A percentile compares a stretch with the other conserved stretches of the same genome.
These are phyloP conservation scores for Burhinus oedicnemus DNA, from an alignment of 2,113 vertebrate genomes.

Conservation along the genomic window DNA sequence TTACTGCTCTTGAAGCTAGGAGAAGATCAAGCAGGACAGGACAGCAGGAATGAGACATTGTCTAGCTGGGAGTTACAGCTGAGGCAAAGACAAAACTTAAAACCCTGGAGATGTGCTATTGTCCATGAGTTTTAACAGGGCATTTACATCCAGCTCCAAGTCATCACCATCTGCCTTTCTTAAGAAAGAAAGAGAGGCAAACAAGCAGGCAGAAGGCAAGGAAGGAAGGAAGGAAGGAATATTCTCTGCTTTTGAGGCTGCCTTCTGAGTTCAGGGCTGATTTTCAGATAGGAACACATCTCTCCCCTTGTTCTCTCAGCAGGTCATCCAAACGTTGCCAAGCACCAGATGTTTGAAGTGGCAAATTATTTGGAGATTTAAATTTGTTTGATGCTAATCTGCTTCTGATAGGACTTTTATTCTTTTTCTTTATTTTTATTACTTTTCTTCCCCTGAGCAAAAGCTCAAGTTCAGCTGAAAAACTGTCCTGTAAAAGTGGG, in stretches of 20 bases:
- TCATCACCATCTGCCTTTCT: not conserved
- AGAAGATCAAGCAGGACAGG: not conserved
- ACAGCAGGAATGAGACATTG: not conserved
- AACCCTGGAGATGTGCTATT: not conserved
- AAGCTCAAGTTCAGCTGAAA: constrained; percentile 20
- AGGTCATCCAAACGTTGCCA: constrained; percentile 13
- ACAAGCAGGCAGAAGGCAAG: not conserved
- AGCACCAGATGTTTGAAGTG: constrained; percentile 56
- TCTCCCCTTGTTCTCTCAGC: not conserved
- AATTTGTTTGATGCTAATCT: not conserved
- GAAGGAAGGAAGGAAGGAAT: not conserved
- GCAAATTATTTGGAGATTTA: constrained; percentile 23
- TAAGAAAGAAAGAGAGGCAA: not conserved
- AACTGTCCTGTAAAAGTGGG: not conserved
- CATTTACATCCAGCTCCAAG: not conserved
- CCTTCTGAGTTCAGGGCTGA: not conserved
- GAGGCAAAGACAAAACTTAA: not conserved
- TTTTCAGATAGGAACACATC: not conserved
- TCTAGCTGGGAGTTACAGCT: not conserved
- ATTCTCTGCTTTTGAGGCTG: not conserved
- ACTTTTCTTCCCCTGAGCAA: not conserved
- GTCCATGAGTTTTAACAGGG: not conserved
- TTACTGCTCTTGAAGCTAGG: not conserved
- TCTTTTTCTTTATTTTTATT: not conserved
- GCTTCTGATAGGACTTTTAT: not conserved